Conservation (phyloP, 2,113 vertebrate species). For the Scolopax mira region DNA sequence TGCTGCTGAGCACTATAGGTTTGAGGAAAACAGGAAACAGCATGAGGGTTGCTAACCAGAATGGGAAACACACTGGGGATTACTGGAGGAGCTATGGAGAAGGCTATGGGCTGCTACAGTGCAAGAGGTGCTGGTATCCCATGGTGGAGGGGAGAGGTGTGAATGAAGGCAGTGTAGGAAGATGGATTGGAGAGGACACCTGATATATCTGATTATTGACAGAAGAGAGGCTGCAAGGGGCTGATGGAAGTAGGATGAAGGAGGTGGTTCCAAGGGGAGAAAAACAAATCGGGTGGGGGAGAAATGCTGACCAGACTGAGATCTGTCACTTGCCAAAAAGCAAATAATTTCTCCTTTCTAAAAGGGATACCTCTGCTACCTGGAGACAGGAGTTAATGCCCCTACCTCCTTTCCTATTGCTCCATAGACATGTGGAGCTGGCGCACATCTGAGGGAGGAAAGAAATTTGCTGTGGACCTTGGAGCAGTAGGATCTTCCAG, state of each 20-base stretch:
- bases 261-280: background rate
- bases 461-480: background rate
- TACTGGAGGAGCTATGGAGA: background rate
- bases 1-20: background rate
- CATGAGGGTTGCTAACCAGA: background rate
- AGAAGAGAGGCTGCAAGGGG: background rate
- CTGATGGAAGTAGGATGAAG: background rate
- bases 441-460: background rate
- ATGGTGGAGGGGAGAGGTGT: accelerated
- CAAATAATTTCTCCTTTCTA: background rate
- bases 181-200: background rate
- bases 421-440: background rate
- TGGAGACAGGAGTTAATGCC: background rate
- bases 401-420: background rate
- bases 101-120: background rate
- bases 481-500: background rate
- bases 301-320: background rate
- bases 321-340: background rate
- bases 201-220: background rate
- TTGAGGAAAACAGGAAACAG: background rate
- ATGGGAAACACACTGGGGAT: background rate
- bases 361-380: background rate
- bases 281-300: background rate
- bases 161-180: background rate
- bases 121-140: background rate